Evolutionary conservation across 2,113 vertebrate species (phyloP).

Genomic region (Oxyruncus cristatus): DNA sequence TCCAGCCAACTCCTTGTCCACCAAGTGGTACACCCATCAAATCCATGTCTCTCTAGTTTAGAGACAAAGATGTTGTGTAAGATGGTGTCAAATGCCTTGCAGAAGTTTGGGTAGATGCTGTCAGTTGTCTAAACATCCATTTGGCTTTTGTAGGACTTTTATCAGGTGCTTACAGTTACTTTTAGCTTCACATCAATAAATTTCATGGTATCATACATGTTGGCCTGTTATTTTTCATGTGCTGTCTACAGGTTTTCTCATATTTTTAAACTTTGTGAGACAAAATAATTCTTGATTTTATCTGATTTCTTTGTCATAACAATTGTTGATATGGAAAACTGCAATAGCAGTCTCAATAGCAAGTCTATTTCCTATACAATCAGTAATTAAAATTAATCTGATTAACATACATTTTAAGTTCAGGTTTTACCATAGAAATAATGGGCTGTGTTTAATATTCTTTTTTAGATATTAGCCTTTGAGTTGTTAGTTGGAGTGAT

Average conservation of each 20-base stretch:
- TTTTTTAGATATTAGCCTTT: conserved; percentile 29
- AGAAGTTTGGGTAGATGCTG: not conserved
- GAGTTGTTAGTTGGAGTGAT: conserved; percentile 37
- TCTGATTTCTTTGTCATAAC: not conserved
- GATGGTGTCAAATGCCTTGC: not conserved
- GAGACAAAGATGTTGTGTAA: not conserved
- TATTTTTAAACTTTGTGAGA: not conserved
- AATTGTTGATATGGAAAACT: not conserved
- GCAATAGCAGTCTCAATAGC: not conserved
- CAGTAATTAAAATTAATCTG: conserved; percentile 5
- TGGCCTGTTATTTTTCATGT: not conserved
- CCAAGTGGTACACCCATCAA: accelerated
- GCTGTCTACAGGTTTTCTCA: not conserved
- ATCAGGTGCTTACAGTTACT: not conserved
- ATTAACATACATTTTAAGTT: not conserved
- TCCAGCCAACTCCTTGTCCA: not conserved
- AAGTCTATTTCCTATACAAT: not conserved
- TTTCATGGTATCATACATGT: not conserved
- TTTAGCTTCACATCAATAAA: not conserved
- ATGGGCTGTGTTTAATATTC: not conserved
- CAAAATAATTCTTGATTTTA: not conserved
- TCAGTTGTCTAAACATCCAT: not conserved
- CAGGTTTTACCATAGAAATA: not conserved
- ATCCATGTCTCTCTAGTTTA: not conserved
- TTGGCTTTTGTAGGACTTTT: not conserved